A percentile compares a stretch with the other conserved stretches of the same genome.
phyloP scores from a whole-genome alignment of 2,797 vertebrate species.

The Menidia menidia region DNA sequence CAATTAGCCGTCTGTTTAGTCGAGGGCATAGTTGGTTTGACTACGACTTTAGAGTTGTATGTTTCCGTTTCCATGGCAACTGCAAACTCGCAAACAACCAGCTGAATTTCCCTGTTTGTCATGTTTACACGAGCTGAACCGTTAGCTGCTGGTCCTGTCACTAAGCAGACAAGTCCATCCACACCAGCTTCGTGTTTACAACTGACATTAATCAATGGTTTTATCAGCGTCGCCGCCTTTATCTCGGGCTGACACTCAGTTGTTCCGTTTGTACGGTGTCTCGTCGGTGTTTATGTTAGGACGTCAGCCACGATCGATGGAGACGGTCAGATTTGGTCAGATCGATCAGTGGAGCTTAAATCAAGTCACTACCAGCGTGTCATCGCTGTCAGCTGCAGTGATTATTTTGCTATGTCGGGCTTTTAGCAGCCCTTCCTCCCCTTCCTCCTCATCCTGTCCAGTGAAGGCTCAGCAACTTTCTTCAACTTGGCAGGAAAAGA shows the following conservation, averaged over 20 bases:
- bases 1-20: slow-evolving; percentile 22
- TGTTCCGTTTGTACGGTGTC: background rate
- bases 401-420: too few species aligned
- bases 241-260: background rate
- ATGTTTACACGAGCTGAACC: slow-evolving; percentile 18
- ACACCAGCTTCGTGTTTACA: background rate
- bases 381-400: background rate
- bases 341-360: background rate
- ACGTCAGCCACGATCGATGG: background rate
- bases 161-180: background rate
- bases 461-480: background rate
- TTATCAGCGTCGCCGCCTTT: background rate
- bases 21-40: too few species aligned
- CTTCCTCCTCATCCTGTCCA: background rate
- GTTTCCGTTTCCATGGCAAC: slow-evolving; percentile 7
- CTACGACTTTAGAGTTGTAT: background rate
- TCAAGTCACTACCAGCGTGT: background rate
- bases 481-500: background rate
- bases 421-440: too few species aligned
- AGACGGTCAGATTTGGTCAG: background rate
- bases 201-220: background rate
- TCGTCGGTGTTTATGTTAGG: background rate
- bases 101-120: background rate
- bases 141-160: slow-evolving; percentile 20
- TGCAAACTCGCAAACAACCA: background rate